Evolutionary conservation across 2,888 invertebrate genomes (phyloP), one percentile per base, ranked within the genome.

Genomic region (Drepana falcataria): DNA sequence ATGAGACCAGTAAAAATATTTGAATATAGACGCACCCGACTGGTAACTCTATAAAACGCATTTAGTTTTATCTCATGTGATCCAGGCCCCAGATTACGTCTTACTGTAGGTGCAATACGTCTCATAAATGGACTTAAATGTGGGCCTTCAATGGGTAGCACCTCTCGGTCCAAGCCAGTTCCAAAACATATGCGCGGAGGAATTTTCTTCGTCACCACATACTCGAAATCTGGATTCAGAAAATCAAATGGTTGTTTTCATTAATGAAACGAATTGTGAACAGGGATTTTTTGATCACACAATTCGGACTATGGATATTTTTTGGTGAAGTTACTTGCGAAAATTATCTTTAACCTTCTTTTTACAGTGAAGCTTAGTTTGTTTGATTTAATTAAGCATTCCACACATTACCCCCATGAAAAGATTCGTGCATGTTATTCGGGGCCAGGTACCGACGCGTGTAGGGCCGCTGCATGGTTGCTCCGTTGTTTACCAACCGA

Each of bases 161-260:
- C 83, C 49, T 89, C 89, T 2, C 93, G 84, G 0, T 81, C 70
- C 56, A 92, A 65, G 0, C 83, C 78, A 0, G 91, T 87, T 0
- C 92, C 92, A 60, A 93, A 93, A 53, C 92, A 92, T 58, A 93
- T 77, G 1, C 75, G 83, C 0, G 92, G 86, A 21, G 78, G 76
- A 6, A 68, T 65, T 48, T 90, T 85, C 58, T 91, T 85, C 51
- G 87, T 92, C 48, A 93, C 90, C n/a, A 92, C 87, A 73, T 93
- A 93, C 61, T 91, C 87, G 59, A 93, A 93, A 72, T 91, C 93
- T 93, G 67, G 41, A 55, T 54, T 64, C 52, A 54, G 56, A 52
- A 54, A 58, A 48, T 35, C 48, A 52, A 47, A 54, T 53, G 34
- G 44, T 54, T 54, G 35, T 2, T 21, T 21, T 21, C 21, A 21